These are phyloP conservation scores for Colossoma macropomum DNA, from an alignment of 2,113 vertebrate genomes.

Conservation along the genomic window DNA sequence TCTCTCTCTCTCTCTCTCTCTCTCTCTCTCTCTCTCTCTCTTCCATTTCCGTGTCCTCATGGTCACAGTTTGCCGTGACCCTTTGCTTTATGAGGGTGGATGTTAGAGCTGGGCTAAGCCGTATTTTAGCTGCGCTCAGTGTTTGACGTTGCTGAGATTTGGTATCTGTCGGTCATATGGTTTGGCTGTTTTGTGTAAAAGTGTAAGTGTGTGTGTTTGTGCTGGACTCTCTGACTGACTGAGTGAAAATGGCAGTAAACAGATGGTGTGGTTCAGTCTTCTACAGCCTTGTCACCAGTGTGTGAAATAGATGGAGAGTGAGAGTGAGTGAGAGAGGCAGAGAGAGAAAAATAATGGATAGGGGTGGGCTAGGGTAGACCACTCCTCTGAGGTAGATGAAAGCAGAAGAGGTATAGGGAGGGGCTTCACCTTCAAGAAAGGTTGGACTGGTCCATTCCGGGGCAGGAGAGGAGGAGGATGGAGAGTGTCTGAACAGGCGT, in stretches of 20 bases:
- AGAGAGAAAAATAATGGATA: background rate
- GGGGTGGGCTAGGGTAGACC: constrained; percentile 4
- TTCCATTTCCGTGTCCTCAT: constrained; percentile 16
- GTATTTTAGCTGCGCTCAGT: background rate
- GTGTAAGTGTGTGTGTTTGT: constrained; percentile 36
- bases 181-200: constrained; percentile 43
- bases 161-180: constrained; percentile 27
- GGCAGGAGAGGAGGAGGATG: background rate
- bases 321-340: constrained; percentile 36
- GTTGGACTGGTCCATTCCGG: constrained; percentile 29
- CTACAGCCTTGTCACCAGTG: constrained; percentile 53
- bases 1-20: background rate
- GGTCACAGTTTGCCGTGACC: constrained; percentile 13
- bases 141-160: constrained; percentile 28
- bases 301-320: constrained; percentile 31
- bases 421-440: constrained; percentile 31
- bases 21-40: background rate
- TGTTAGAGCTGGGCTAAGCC: background rate
- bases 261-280: constrained; percentile 65
- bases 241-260: constrained; percentile 67
- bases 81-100: background rate
- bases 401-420: background rate
- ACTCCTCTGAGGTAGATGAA: background rate
- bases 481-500: background rate
- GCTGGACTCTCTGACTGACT: constrained; percentile 52